These are phyloP conservation scores for Gnatocerus cornutus DNA, from an alignment of 2,888 invertebrate genomes.

Conservation along the genomic window DNA sequence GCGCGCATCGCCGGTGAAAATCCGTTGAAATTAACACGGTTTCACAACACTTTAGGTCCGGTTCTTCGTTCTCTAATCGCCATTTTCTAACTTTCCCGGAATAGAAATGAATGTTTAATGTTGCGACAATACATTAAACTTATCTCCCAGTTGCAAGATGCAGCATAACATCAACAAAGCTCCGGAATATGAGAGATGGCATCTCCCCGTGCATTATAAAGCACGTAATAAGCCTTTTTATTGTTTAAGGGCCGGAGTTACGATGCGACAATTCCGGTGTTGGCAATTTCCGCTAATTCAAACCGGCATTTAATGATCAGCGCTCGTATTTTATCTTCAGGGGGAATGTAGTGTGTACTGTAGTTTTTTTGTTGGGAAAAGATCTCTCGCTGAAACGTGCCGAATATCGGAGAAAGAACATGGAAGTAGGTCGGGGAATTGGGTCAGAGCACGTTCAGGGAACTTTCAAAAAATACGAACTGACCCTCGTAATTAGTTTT, in stretches of 20 bases:
- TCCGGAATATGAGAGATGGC: constrained; percentile 19
- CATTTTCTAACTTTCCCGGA: constrained; percentile 7
- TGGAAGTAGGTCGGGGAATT: constrained; percentile 14
- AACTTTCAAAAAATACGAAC: constrained; percentile 23
- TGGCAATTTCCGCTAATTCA: constrained; percentile 34
- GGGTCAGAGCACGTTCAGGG: constrained; percentile 16
- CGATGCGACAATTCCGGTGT: constrained; percentile 26
- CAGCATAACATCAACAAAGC: constrained; percentile 15
- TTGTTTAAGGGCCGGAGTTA: constrained; percentile 25
- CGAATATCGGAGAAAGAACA: constrained; percentile 1
- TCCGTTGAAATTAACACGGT: neutral
- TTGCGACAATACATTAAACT: constrained; percentile 34
- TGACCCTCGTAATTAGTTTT: constrained; percentile 37
- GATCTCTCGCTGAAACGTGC: constrained; percentile 18
- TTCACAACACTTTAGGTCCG: neutral
- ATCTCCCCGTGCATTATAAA: constrained; percentile 16
- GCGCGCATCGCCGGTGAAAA: too few relatives aligned
- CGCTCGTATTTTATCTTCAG: constrained; percentile 3
- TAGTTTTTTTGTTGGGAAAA: constrained; percentile 10
- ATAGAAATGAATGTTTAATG: constrained; percentile 20
- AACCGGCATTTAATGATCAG: constrained; percentile 6
- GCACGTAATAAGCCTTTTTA: constrained; percentile 34
- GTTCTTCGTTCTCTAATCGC: neutral
- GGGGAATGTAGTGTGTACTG: neutral
- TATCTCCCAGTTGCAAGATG: constrained; percentile 28